These are phyloP conservation scores for Cepaea nemoralis DNA, from an alignment of 1,140 invertebrate species.

Conservation along the genomic window DNA sequence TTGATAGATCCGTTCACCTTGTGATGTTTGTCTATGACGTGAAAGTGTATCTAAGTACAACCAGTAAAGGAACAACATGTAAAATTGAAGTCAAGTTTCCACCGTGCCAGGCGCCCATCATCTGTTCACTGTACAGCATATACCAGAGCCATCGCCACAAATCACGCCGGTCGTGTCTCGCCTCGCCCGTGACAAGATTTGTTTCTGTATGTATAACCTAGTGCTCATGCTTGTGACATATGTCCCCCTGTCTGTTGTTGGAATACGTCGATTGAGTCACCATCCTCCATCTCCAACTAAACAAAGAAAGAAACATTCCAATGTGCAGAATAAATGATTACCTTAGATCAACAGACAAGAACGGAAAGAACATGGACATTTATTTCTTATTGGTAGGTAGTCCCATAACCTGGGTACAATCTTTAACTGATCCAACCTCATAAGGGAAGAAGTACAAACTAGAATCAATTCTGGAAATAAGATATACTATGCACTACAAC, in stretches of 20 bases:
- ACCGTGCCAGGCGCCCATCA: background rate
- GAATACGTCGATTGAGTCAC: slow-evolving; percentile 94
- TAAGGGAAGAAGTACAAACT: no score
- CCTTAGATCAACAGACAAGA: no score
- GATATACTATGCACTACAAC: no score
- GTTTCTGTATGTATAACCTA: background rate
- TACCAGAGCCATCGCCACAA: background rate
- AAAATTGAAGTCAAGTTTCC: background rate
- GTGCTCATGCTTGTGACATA: background rate
- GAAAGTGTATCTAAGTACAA: background rate
- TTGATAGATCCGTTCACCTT: background rate
- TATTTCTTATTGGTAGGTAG: no score
- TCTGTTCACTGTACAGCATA: slow-evolving; percentile 28
- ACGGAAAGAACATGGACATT: no score
- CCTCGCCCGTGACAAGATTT: background rate
- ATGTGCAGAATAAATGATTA: no score
- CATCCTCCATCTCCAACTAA: slow-evolving; percentile 91
- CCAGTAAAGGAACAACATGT: background rate
- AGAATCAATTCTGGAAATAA: no score
- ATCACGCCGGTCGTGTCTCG: background rate
- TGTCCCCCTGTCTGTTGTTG: slow-evolving; percentile 90
- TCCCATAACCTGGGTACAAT: no score
- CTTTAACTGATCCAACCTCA: no score
- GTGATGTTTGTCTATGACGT: background rate
- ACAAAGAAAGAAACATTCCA: slow-evolving; percentile 42